Conservation (phyloP, 2,113 vertebrate genomes). For the Antennarius striatus region DNA sequence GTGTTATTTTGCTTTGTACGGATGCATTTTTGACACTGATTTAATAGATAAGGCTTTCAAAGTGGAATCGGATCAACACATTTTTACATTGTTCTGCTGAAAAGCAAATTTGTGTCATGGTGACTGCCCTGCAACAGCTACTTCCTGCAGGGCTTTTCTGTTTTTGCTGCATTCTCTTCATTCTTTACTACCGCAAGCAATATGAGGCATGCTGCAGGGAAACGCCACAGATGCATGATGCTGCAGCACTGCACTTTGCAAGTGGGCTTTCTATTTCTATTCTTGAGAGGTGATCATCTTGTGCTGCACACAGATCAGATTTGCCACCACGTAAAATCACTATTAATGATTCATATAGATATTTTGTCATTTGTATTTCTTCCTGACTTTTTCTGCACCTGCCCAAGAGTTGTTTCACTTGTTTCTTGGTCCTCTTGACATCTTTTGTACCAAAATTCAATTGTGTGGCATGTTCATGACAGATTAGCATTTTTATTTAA, state of each 20-base stretch:
- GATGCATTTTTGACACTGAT: background rate
- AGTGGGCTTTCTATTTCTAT: background rate
- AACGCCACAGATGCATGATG: background rate
- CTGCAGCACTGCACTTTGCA: background rate
- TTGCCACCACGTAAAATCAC: no score
- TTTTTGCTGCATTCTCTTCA: slow-evolving; percentile 20
- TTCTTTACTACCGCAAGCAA: background rate
- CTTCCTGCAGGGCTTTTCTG: background rate
- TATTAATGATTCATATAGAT: no score
- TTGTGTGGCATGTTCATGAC: background rate
- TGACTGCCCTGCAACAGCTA: background rate
- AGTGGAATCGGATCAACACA: background rate
- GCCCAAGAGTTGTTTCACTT: no score
- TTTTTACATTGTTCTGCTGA: background rate
- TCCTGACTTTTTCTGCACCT: no score
- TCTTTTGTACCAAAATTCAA: no score
- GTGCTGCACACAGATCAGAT: background rate
- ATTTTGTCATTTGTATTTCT: no score
- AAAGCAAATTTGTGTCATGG: background rate
- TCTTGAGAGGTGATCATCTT: background rate
- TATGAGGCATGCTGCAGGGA: slow-evolving; percentile 4
- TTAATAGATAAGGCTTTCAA: background rate
- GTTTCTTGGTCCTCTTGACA: no score
- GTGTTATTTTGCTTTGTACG: slow-evolving; percentile 14
- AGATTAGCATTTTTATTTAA: background rate